A percentile compares a stretch with the other conserved stretches of the same genome.
Evolutionary conservation across 2,888 invertebrate genomes (phyloP).

Genomic region (Mimumesa dahlbomi): DNA sequence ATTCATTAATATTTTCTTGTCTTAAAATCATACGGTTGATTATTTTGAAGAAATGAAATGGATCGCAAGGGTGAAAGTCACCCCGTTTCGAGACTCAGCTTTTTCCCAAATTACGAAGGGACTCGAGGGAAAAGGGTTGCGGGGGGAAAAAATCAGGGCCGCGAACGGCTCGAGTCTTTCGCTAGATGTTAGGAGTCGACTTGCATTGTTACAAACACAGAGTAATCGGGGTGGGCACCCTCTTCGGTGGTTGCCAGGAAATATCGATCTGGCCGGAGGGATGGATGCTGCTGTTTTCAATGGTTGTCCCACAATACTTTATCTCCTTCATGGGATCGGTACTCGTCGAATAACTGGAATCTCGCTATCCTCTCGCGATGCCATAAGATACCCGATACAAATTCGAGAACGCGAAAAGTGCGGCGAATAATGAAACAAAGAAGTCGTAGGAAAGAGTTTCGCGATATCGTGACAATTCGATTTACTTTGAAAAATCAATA

Average conservation of each 20-base stretch:
- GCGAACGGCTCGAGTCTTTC: conserved; percentile 58
- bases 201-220: conserved; percentile 78
- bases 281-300: conserved; percentile 74
- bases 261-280: conserved; percentile 77
- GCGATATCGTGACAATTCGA: no score
- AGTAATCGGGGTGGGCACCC: conserved; percentile 73
- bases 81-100: no score
- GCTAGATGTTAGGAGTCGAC: conserved; percentile 70
- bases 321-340: conserved; percentile 63
- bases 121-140: not conserved
- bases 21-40: no score
- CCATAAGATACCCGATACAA: no score
- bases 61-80: no score
- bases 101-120: not conserved
- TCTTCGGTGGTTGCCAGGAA: conserved; percentile 78
- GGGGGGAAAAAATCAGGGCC: conserved; percentile 24
- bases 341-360: conserved; percentile 66
- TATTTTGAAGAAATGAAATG: no score
- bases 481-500: no score
- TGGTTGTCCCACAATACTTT: conserved; percentile 68
- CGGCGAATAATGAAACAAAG: no score
- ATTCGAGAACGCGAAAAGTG: no score
- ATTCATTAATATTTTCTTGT: no score
- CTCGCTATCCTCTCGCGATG: conserved; percentile 58
- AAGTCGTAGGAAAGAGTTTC: no score